These are phyloP conservation scores for Ctena decussata DNA, from an alignment of 2,888 invertebrate genomes.

Conservation along the genomic window DNA sequence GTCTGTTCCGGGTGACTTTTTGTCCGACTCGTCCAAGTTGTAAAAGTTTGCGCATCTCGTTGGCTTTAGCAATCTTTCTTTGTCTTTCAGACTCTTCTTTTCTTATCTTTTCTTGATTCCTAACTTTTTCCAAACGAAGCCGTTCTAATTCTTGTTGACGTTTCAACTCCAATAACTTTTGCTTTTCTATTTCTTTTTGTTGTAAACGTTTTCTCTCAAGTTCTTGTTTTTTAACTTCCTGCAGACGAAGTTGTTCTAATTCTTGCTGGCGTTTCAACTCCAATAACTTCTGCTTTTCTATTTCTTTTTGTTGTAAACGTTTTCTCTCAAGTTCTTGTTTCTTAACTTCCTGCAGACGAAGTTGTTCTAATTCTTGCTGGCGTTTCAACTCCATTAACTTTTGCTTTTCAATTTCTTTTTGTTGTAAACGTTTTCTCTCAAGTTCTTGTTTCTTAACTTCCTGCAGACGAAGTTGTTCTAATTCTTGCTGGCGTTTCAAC, in stretches of 20 bases:
- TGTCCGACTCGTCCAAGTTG: too few species aligned
- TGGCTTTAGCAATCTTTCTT: too few species aligned
- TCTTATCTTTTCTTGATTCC: too few species aligned
- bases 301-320: slow-evolving; percentile 26
- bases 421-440: not conserved
- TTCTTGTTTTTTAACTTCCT: not conserved
- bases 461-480: not conserved
- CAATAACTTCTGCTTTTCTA: not conserved
- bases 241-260: not conserved
- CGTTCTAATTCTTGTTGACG: too few species aligned
- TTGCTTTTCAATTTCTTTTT: not conserved
- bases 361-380: slow-evolving; percentile 2
- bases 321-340: slow-evolving; percentile 19
- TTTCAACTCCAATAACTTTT: too few species aligned
- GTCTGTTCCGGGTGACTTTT: too few species aligned
- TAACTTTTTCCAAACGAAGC: too few species aligned
- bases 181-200: slow-evolving; percentile 19
- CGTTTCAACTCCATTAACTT: slow-evolving; percentile 11
- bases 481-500: not conserved
- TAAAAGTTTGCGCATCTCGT: too few species aligned
- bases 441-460: not conserved
- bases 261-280: slow-evolving; percentile 7
- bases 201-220: slow-evolving; percentile 16
- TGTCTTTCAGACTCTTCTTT: too few species aligned
- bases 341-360: slow-evolving; percentile 25